phyloP scores from a whole-genome alignment of 2,113 vertebrate species.

The Ageneiosus marmoratus region DNA sequence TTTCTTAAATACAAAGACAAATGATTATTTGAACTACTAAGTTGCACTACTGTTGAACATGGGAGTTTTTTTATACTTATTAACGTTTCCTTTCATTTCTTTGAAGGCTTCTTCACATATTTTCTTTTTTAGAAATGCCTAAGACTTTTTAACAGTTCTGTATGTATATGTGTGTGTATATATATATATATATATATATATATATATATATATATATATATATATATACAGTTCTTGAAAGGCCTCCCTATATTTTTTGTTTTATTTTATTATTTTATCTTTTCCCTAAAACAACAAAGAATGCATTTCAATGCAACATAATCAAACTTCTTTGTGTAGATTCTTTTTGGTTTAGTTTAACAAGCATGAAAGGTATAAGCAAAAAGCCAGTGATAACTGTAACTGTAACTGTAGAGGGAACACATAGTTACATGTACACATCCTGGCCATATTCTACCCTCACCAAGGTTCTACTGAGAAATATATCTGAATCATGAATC shows the following conservation, averaged over 20 bases:
- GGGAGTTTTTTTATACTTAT: not conserved
- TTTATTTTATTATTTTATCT: not conserved
- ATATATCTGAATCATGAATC: constrained; percentile 9
- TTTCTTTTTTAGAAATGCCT: not conserved
- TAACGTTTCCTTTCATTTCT: not conserved
- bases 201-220: no score
- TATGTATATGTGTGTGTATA: no score
- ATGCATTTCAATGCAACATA: not conserved
- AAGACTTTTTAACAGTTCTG: not conserved
- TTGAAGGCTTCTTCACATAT: not conserved
- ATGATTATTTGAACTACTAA: not conserved
- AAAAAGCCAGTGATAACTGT: not conserved
- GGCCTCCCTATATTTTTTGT: not conserved
- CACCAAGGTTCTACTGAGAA: not conserved
- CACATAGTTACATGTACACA: not conserved
- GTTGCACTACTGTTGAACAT: not conserved
- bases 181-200: no score
- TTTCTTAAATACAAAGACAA: not conserved
- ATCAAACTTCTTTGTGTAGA: no score
- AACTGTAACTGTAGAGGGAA: not conserved
- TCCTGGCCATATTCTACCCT: not conserved
- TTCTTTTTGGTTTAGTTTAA: not conserved
- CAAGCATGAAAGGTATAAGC: not conserved
- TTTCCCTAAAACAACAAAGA: not conserved
- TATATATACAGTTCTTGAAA: not conserved